Percentiles rank a stretch among this genome's conserved stretches.
Conservation (phyloP, 1,140 invertebrate species). For the Drosophila prosaltans region DNA sequence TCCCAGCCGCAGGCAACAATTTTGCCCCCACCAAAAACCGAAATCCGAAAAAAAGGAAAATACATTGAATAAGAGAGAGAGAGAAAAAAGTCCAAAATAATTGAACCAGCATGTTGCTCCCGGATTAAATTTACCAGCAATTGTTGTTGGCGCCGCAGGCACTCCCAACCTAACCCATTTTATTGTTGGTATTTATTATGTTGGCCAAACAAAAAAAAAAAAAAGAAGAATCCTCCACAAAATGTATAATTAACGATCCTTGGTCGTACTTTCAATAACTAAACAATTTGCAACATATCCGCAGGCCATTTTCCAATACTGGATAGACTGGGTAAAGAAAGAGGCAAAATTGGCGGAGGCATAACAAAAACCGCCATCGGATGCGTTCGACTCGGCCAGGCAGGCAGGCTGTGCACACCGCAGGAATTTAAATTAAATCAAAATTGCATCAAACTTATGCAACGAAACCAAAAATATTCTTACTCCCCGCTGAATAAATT, state of each 20-base stretch:
- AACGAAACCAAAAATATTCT: neutral
- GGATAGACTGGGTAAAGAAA: neutral
- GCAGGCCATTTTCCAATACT: conserved; percentile 42
- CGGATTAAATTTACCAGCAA: conserved; percentile 5
- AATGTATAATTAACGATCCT: conserved; percentile 50
- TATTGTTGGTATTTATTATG: conserved; percentile 14
- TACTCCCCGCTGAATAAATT: neutral
- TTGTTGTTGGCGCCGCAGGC: neutral
- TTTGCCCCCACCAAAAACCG: conserved; percentile 4
- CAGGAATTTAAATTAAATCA: conserved; percentile 69
- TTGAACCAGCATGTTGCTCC: conserved; percentile 4
- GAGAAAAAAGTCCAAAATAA: neutral
- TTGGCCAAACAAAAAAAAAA: conserved; percentile 26
- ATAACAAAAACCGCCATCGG: conserved; percentile 7
- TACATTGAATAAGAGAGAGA: neutral
- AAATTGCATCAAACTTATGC: conserved; percentile 37
- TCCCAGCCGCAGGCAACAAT: conserved; percentile 14
- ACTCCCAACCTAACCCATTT: conserved; percentile 3
- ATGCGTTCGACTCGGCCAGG: conserved; percentile 16
- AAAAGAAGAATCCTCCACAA: conserved; percentile 1
- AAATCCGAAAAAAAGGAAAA: neutral
- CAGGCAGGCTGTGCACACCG: conserved; percentile 31
- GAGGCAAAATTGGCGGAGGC: neutral
- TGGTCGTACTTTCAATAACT: conserved; percentile 33
- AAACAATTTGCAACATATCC: conserved; percentile 47